A percentile compares a stretch with the other conserved stretches of the same genome.
These are phyloP conservation scores for Epinotia demarniana DNA, from an alignment of 2,888 invertebrate genomes.

Conservation along the genomic window DNA sequence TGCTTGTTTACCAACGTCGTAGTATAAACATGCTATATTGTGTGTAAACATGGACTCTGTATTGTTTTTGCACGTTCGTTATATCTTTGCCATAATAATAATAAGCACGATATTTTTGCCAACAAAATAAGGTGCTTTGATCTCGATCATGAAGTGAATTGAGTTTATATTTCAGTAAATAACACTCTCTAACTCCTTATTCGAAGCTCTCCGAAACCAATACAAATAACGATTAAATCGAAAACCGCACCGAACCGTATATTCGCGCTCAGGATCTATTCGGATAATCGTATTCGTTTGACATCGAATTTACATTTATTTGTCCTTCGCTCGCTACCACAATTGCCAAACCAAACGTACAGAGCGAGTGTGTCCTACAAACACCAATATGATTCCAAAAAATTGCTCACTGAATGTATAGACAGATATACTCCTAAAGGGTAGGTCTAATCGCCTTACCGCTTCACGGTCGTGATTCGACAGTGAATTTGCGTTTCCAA, in stretches of 20 bases:
- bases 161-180: neutral
- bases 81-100: neutral
- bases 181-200: constrained; percentile 1
- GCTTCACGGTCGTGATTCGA: constrained; percentile 13
- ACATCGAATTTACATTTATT: neutral
- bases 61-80: too few species aligned
- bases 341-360: neutral
- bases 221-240: constrained; percentile 19
- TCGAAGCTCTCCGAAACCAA: constrained; percentile 6
- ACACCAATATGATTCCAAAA: neutral
- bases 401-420: neutral
- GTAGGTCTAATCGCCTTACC: constrained; percentile 27
- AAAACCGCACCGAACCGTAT: constrained; percentile 8
- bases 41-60: too few species aligned
- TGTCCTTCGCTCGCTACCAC: neutral
- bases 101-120: neutral
- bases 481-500: constrained; percentile 32
- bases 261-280: constrained; percentile 7
- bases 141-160: neutral
- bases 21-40: too few species aligned
- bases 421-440: neutral
- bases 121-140: neutral
- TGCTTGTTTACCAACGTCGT: too few species aligned
- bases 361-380: neutral
- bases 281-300: constrained; percentile 1